Base-by-base conservation (phyloP, 2,797 vertebrate genomes). In the Onychomys torridus region DNA sequence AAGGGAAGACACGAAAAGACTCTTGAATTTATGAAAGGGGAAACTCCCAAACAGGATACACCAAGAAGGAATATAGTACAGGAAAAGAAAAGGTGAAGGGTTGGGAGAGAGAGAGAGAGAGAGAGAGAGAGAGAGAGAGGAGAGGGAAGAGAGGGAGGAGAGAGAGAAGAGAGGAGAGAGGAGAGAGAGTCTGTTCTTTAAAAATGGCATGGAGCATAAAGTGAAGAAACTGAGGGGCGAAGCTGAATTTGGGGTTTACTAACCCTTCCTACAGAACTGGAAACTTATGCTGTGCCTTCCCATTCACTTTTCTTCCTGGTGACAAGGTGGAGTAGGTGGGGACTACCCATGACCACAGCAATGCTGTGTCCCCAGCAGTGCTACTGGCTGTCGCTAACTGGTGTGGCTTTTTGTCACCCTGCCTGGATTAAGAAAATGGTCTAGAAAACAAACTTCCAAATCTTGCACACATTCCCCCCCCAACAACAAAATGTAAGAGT, bases 211-310 rank as follows among this genome's bases (percentile, higher is more conserved):
- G 23, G 92, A 88, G 46, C 79, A 75, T 83, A 71, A 76, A 96
- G 88, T 17, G 49, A 32, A 65, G 59, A 81, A 84, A 14, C 49
- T 6, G 21, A 43, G 0, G 34, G 71, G 88, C 52, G 69, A 81
- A 25, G 43, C 43, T 75, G 6, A 63, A 79, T 59, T 8, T 76
- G 82, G 89, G 63, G 71, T 46, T 76, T 37, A 82, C 89, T 49
- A 83, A 81, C 83, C 79, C 27, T 91, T 95, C 94, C 96, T 97
- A 94, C 93, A 97, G 94, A 96, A 95, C 82, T 52, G 25, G 97
- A 96, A 91, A 91, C 86, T 65, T 61, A 89, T 76, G 71, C 40
- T 43, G n/a, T 11, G 7, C 49, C 57, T 79, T 65, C n/a, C 10
- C 32, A 61, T 19, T 85, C 61, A 52, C 49, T 90, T 73, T 81